Base-by-base conservation (phyloP, 2,113 vertebrate genomes). In the Otolemur garnettii region DNA sequence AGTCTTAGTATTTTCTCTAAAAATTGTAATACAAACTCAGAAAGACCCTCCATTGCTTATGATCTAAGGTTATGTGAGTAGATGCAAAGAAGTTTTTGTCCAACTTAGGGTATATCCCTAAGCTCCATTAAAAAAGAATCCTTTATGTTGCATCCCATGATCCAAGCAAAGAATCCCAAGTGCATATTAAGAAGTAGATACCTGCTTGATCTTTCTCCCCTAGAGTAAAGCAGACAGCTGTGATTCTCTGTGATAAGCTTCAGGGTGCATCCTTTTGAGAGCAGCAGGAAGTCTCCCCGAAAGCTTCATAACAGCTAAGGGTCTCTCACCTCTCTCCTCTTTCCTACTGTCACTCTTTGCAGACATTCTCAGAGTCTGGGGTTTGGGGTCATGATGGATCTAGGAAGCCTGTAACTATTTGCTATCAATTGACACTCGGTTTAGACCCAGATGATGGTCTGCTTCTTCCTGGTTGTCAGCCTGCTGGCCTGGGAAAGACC, bases 81-180 rank as follows among this genome's bases (percentile, higher is more conserved):
- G 33, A n/a, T 80, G 71, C 66, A 93, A 78, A 92, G 38, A 71
- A 74, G 9, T 83, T 93, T 97, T 92, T 35, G 62, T 85, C 38
- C 7, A 81, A 2, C n/a, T 88, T 93, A 95, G 59, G 35, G 50
- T 96, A 2, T 69, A 12, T 7, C 21, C 11, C 50, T 14, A 90
- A 59, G 24, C 81, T 78, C 42, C 53, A 80, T 53, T 24, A 80
- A 75, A 75, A 96, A 95, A 68, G 57, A 87, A 30, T 95, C 55
- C 33, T 94, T 75, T 84, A n/a, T 72, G 2, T 75, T n/a, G 5
- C 10, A 90, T 80, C 22, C n/a, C 57, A n/a, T 30, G 87, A 57
- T 89, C 28, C 50, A 86, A 60, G 78, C 62, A 95, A 78, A 81
- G 50, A 93, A 81, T 93, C 28, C 68, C 9, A 74, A 74, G 42